Base-by-base conservation (phyloP, 2,113 vertebrate genomes). In the Balaenoptera acutorostrata region DNA sequence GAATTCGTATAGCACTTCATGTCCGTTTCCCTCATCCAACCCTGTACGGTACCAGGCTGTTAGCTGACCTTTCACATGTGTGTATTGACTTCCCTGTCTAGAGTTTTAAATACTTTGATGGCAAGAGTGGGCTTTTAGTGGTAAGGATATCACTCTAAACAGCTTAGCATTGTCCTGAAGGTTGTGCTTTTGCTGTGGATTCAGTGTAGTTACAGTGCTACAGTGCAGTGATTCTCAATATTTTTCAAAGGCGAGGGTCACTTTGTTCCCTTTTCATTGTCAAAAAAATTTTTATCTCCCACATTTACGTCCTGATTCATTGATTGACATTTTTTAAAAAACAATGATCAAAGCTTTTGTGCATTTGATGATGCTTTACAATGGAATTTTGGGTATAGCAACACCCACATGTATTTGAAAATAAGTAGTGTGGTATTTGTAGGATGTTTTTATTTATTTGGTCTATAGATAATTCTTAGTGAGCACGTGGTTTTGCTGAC, bases 71-170 rank as follows among this genome's bases (percentile, higher is more conserved):
- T 88, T 89, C 17, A 21, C 75, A 41, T 69, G 12, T 80, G 11
- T 86, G 27, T 82, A 12, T 59, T 83, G 29, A 74, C 21, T 84
- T 90, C 81, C 17, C 3, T 77, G 25, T 74, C 63, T 69, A 61
- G 44, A 91, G 55, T 84, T 93, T 97, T 83, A 88, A 90, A 66
- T 68, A 92, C 11, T 80, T 81, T 46, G 44, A 88, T 80, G 84
- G 55, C 33, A 86, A 93, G 92, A 49, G 39, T 64, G 49, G 41
- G 10, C 27, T 89, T 93, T 85, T 52, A n/a, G 46, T 0, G 15
- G 55, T 90, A 88, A 82, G 44, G 25, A 14, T 8, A 66, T 88
- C 20, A 49, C 33, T 82, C 77, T 36, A 74, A 57, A 78, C 1
- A 63, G 14, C 27, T 46, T 83, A 61, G 39, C 39, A 33, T 68